A percentile compares a stretch with the other conserved stretches of the same genome.
Conservation (phyloP, 2,888 invertebrate species). For the Perizoma flavofasciatum region DNA sequence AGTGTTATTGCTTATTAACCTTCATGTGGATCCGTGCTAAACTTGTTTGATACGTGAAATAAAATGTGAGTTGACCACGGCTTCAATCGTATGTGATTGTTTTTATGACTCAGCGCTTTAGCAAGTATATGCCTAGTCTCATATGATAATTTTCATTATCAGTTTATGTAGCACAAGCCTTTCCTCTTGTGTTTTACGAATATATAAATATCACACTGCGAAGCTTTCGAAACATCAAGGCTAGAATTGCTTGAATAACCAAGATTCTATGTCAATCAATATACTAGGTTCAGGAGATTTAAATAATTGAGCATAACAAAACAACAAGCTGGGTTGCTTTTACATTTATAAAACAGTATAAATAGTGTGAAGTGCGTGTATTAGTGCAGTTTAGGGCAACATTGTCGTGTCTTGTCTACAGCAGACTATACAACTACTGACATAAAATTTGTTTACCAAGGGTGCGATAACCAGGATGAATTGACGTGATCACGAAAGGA, state of each 20-base stretch:
- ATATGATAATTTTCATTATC: no score
- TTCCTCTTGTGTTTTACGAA: no score
- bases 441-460: slow-evolving; percentile 68
- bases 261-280: slow-evolving; percentile 17
- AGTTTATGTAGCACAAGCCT: no score
- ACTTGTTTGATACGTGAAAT: slow-evolving; percentile 4
- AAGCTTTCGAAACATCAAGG: no score
- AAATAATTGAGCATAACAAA: slow-evolving; percentile 26
- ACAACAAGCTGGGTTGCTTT: slow-evolving; percentile 19
- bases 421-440: slow-evolving; percentile 48
- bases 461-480: slow-evolving; percentile 53
- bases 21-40: slow-evolving; percentile 15
- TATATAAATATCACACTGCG: no score
- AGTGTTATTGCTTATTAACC: slow-evolving; percentile 30
- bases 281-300: slow-evolving; percentile 19
- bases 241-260: slow-evolving; percentile 7
- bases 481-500: slow-evolving; percentile 54
- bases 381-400: slow-evolving; percentile 57
- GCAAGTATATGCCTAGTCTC: no score
- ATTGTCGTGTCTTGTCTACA: slow-evolving; percentile 66
- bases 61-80: not conserved
- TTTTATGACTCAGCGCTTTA: no score
- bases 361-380: slow-evolving; percentile 70
- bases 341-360: slow-evolving; percentile 36
- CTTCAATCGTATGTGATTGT: not conserved